Percentiles rank a stretch among this genome's conserved stretches.
Evolutionary conservation across 2,888 invertebrate species (phyloP).

Genomic region (Limenitis camilla): DNA sequence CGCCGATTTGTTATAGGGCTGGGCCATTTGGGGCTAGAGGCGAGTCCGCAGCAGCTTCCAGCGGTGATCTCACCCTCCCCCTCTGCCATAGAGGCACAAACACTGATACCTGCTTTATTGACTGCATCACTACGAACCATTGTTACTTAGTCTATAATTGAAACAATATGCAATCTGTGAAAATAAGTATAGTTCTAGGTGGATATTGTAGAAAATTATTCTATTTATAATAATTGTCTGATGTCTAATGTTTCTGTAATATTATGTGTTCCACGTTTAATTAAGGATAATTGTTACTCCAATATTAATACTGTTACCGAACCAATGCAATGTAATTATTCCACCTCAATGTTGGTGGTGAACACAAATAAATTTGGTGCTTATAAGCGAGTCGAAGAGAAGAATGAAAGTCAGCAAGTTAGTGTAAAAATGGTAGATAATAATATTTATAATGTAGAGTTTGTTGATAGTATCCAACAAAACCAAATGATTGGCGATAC

Average conservation of each 20-base stretch:
- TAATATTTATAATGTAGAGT: slow-evolving; percentile 75
- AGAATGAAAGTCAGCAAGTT: slow-evolving; percentile 74
- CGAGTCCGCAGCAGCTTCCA: slow-evolving; percentile 72
- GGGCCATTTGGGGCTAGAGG: slow-evolving; percentile 80
- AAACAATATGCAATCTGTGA: slow-evolving; percentile 83
- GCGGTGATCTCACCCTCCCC: slow-evolving; percentile 73
- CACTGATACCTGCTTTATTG: slow-evolving; percentile 78
- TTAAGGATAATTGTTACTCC: slow-evolving; percentile 75
- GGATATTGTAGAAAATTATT: slow-evolving; percentile 75
- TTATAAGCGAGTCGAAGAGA: slow-evolving; percentile 71
- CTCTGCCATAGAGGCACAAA: slow-evolving; percentile 69
- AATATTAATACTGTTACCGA: slow-evolving; percentile 75
- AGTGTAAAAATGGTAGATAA: slow-evolving; percentile 74
- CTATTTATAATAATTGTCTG: slow-evolving; percentile 76
- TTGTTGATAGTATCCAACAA: slow-evolving; percentile 75
- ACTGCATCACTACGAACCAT: slow-evolving; percentile 76
- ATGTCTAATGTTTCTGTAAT: slow-evolving; percentile 76
- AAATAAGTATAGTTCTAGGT: slow-evolving; percentile 74
- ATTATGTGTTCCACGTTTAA: slow-evolving; percentile 79
- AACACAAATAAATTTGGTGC: slow-evolving; percentile 76
- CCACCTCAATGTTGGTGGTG: slow-evolving; percentile 77
- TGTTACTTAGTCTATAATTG: slow-evolving; percentile 77
- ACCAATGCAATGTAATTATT: slow-evolving; percentile 76
- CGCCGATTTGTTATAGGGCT: slow-evolving; percentile 65
- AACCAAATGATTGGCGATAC: slow-evolving; percentile 75